Evolutionary conservation across 2,888 invertebrate genomes (phyloP).

Genomic region (Trichopria drosophilae): DNA sequence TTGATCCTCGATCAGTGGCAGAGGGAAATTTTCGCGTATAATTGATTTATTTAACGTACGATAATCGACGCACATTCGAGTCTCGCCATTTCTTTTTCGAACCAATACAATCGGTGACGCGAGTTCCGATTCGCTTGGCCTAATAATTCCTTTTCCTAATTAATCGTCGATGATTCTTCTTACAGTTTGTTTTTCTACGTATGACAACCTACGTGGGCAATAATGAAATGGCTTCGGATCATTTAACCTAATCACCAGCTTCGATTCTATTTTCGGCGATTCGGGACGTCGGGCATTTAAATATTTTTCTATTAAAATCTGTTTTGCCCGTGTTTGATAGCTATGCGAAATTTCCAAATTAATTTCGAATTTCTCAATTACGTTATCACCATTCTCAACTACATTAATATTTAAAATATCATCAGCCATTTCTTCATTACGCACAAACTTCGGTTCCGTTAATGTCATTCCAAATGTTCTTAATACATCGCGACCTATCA

Average conservation of each 20-base stretch:
- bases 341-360: constrained; percentile 1
- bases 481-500: constrained; percentile 1
- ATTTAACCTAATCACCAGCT: background rate
- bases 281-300: background rate
- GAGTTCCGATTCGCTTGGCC: constrained; percentile 5
- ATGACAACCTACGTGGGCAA: constrained; percentile 7
- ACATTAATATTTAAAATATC: constrained; percentile 12
- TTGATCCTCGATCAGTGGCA: too few species aligned
- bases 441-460: background rate
- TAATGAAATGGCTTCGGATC: constrained; percentile 5
- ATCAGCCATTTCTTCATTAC: constrained; percentile 5
- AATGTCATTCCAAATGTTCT: constrained; percentile 3
- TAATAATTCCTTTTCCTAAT: background rate
- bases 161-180: constrained; percentile 1
- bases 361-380: constrained; percentile 5
- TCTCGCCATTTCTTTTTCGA: constrained; percentile 1
- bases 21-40: background rate
- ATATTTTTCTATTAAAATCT: constrained; percentile 22
- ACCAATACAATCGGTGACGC: constrained; percentile 6
- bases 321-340: constrained; percentile 4
- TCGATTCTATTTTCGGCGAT: constrained; percentile 3
- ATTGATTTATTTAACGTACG: background rate
- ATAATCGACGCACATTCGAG: constrained; percentile 1
- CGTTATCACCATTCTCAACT: constrained; percentile 1
- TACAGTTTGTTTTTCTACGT: constrained; percentile 6